These are phyloP conservation scores for Apostichopus parvimensis DNA, from an alignment of 35 echinoderm and acorn worm species.

Conservation along the genomic window DNA sequence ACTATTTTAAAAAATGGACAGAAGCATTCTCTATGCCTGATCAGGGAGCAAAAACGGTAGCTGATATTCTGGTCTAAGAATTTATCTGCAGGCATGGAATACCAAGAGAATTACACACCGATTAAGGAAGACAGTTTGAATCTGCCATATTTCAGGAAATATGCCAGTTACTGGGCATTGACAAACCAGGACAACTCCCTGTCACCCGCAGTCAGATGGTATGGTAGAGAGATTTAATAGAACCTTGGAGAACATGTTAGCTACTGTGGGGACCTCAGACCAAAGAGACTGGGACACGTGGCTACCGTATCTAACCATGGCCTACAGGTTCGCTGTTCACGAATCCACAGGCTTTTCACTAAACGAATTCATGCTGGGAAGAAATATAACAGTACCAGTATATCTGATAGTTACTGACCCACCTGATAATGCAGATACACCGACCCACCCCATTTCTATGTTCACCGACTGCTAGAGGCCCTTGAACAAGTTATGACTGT, in stretches of 20 bases:
- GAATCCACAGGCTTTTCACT: conserved; percentile 21
- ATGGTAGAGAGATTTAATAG: conserved; percentile 58
- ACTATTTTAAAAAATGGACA: conserved; percentile 75
- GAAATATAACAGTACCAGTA: conserved; percentile 19
- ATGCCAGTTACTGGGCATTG: conserved; percentile 43
- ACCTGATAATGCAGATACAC: background rate
- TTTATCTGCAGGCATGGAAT: conserved; percentile 52
- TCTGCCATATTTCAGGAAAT: conserved; percentile 56
- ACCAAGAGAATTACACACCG: conserved; percentile 38
- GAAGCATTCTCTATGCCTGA: conserved; percentile 63
- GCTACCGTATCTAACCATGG: conserved; percentile 52
- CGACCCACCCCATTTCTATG: background rate
- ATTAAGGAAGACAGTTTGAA: conserved; percentile 67
- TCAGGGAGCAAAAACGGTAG: conserved; percentile 65
- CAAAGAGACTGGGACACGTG: conserved; percentile 36
- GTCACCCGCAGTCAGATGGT: conserved; percentile 54
- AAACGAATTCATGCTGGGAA: conserved; percentile 46
- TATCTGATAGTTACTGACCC: background rate
- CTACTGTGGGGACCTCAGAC: background rate
- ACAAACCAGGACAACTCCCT: conserved; percentile 60
- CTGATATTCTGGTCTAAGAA: conserved; percentile 36
- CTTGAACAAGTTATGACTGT: background rate
- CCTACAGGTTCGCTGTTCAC: conserved; percentile 25
- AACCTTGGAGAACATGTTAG: conserved; percentile 50
- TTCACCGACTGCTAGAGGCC: background rate